phyloP scores from a whole-genome alignment of 2,113 vertebrate genomes.

The Pipra filicauda region DNA sequence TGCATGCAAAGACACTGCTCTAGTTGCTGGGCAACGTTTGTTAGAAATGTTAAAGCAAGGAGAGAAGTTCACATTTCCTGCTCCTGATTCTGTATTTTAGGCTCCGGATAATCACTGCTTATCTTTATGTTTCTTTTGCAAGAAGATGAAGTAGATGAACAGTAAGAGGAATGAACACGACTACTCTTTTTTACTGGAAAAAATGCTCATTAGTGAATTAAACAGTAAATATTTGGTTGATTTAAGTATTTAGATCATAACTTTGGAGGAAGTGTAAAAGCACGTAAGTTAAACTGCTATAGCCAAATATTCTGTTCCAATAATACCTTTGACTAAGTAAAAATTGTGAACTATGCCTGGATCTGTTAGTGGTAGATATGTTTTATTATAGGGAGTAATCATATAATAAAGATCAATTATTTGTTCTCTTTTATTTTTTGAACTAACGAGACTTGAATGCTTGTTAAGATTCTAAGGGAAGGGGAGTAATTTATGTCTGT shows the following conservation, averaged over 20 bases:
- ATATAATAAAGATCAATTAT: constrained; percentile 54
- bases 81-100: not conserved
- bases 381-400: constrained; percentile 41
- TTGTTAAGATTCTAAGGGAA: not conserved
- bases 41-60: not conserved
- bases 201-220: not conserved
- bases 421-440: constrained; percentile 4
- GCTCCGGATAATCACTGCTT: not conserved
- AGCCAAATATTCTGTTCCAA: constrained; percentile 6
- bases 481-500: not conserved
- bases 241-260: not conserved
- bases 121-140: not conserved
- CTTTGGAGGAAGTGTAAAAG: not conserved
- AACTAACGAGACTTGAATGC: not conserved
- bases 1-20: not conserved
- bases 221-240: not conserved
- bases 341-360: constrained; percentile 15
- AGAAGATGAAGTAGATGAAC: not conserved
- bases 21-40: not conserved
- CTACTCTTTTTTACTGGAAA: not conserved
- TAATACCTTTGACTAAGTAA: constrained; percentile 6
- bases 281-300: not conserved
- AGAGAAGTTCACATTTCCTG: not conserved
- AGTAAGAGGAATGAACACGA: not conserved
- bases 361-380: constrained; percentile 38